Base-by-base conservation (phyloP, 2,113 vertebrate species). In the Callospermophilus lateralis region DNA sequence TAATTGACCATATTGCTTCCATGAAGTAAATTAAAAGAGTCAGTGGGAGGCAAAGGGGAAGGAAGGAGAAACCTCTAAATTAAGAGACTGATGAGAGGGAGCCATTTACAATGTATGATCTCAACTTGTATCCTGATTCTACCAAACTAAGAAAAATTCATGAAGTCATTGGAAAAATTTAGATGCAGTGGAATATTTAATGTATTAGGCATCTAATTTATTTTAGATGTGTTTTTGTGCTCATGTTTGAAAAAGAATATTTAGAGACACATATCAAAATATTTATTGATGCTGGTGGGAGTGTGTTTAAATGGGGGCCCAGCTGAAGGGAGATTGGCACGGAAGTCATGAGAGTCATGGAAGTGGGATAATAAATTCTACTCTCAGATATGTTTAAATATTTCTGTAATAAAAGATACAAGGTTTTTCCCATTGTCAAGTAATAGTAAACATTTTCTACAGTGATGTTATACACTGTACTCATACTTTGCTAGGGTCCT, bases 141-240 rank as follows among this genome's bases (percentile, higher is more conserved):
- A 48, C 22, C 15, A 68, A 89, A 89, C 79, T 30, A 86, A 73
- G 70, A 95, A 90, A 65, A 72, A 30, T 28, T 48, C 53, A 93
- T 17, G 28, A 87, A 34, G 61, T 42, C 61, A 20, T 53, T 32
- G 26, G 22, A 32, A 63, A 79, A 58, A 76, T 58, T 92, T 78
- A 16, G n/a, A 39, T 77, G 17, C n/a, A 37, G 28, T 20, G 37
- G 26, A 48, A 48, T 89, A n/a, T 30, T 96, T 79, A 53, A 42
- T 72, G 1, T 48, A 42, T 86, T 68, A 81, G 45, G 16, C 45
- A 72, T 77, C 0, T 48, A 10, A 58, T 80, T 65, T 89, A 74
- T 78, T 84, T 65, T 8, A 90, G 70, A 55, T 34, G 26, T 12
- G 58, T 34, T n/a, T 15, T n/a, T 70, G 67, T 19, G 37, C 4